A percentile compares a stretch with the other conserved stretches of the same genome.
Conservation (phyloP, 2,113 vertebrate genomes). For the Stegostoma tigrinum region DNA sequence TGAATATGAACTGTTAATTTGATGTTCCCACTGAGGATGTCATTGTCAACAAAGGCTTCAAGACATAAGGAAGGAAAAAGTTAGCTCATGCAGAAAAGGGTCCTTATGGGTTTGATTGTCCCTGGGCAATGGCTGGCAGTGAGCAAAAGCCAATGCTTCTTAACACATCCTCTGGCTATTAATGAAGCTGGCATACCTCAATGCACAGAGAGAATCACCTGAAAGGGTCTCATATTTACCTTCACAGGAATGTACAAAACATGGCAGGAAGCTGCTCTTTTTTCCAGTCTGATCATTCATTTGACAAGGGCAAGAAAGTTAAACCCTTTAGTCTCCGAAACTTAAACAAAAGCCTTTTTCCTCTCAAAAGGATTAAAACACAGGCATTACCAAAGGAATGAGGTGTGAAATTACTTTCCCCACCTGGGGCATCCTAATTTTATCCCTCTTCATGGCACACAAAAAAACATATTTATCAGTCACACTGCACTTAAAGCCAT, state of each 20-base stretch:
- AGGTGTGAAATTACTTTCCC: constrained; percentile 75
- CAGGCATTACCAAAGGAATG: constrained; percentile 55
- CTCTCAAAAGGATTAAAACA: constrained; percentile 59
- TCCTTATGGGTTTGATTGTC: constrained; percentile 79
- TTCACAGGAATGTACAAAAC: constrained; percentile 36
- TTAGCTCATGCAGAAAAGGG: constrained; percentile 83
- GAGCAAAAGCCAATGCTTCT: constrained; percentile 58
- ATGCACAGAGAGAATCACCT: constrained; percentile 47
- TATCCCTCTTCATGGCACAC: not conserved
- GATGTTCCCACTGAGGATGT: constrained; percentile 74
- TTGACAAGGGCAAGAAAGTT: constrained; percentile 57
- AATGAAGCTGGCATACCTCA: constrained; percentile 58
- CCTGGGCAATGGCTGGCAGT: constrained; percentile 61
- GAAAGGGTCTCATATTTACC: constrained; percentile 52
- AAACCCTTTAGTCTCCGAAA: constrained; percentile 62
- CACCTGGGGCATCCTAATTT: constrained; percentile 57
- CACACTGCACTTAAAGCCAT: not conserved
- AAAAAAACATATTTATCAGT: not conserved
- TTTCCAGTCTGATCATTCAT: constrained; percentile 56
- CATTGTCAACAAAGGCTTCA: constrained; percentile 65
- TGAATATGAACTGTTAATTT: constrained; percentile 77
- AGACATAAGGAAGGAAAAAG: constrained; percentile 62
- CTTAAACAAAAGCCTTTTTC: constrained; percentile 58
- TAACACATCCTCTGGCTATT: constrained; percentile 61
- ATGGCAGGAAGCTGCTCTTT: constrained; percentile 43